Base-by-base conservation (phyloP, 1,140 invertebrate species). In the Sitobion miscanthi region DNA sequence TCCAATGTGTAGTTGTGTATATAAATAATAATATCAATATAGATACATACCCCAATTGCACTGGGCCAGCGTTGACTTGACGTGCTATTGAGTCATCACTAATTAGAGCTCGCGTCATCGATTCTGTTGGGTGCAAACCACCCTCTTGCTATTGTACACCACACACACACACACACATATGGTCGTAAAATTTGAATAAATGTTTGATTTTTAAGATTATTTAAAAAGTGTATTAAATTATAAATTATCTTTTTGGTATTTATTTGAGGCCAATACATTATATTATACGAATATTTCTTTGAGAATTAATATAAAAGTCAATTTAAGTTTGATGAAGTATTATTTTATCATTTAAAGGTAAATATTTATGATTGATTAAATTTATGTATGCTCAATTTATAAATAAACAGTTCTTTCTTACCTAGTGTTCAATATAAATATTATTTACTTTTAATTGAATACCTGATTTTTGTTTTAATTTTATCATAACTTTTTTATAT, bases 21-120 rank as follows among this genome's bases (percentile, higher is more conserved):
- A 93, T 93, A 85, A 93, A 93, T 85, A 91, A 54, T 83, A 93
- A 93, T 35, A 93, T 93, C 82, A 93, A 93, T 93, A 93, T 92
- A 92, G 69, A 96, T 97, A 98, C 97, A 96, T 98, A 98, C 98
- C 98, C 98, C 95, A 98, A 96, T 96, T 98, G 98, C 95, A 98
- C 97, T 95, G 97, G 97, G 96, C 97, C 98, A 82, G 94, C 94
- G 95, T 97, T 95, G 95, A 96, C 96, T 96, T 97, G 97, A 96
- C 97, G 96, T 95, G 96, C 97, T 95, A 97, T 97, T 96, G 97
- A 97, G 96, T 98, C 97, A 96, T 98, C 98, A 96, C 97, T 97
- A 96, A 98, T 98, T 96, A 98, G 96, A 96, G 97, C 97, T 95
- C 97, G 97, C 95, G 97, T 98, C 97, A 98, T 98, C 96, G 97